phyloP scores from a whole-genome alignment of 2,888 invertebrate genomes.

The Noctua pronuba region DNA sequence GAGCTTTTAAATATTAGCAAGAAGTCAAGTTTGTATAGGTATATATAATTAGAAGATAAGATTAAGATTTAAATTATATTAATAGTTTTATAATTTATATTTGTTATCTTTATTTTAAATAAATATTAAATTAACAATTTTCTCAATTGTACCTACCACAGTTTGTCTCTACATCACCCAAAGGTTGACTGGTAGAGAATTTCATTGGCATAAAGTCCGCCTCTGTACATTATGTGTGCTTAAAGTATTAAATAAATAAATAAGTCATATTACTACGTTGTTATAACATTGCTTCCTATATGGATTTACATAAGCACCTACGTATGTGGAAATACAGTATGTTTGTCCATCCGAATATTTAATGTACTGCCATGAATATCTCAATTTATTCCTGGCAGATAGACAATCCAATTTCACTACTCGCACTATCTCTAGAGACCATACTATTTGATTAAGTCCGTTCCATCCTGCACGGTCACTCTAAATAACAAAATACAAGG shows the following conservation, averaged over 20 bases:
- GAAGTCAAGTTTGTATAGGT: too few species aligned
- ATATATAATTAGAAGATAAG: too few species aligned
- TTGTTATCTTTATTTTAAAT: too few species aligned
- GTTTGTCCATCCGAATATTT: background rate
- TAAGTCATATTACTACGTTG: background rate
- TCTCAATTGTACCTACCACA: too few species aligned
- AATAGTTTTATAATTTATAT: too few species aligned
- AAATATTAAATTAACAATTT: too few species aligned
- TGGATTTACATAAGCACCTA: background rate
- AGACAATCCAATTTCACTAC: slow-evolving; percentile 21
- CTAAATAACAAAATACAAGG: background rate
- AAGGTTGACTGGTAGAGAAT: too few species aligned
- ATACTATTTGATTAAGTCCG: slow-evolving; percentile 7
- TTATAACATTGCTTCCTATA: background rate
- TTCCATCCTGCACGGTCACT: background rate
- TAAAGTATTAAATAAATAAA: too few species aligned
- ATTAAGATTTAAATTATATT: too few species aligned
- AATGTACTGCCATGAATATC: slow-evolving; percentile 7
- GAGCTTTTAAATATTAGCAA: background rate
- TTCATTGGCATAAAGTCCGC: too few species aligned
- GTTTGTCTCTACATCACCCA: too few species aligned
- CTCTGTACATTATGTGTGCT: too few species aligned
- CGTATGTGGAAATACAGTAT: background rate
- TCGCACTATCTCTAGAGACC: background rate
- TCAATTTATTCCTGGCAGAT: slow-evolving; percentile 13